Evolutionary conservation across 2,888 invertebrate genomes (phyloP).

Genomic region (Thecocarcelia acutangulata): DNA sequence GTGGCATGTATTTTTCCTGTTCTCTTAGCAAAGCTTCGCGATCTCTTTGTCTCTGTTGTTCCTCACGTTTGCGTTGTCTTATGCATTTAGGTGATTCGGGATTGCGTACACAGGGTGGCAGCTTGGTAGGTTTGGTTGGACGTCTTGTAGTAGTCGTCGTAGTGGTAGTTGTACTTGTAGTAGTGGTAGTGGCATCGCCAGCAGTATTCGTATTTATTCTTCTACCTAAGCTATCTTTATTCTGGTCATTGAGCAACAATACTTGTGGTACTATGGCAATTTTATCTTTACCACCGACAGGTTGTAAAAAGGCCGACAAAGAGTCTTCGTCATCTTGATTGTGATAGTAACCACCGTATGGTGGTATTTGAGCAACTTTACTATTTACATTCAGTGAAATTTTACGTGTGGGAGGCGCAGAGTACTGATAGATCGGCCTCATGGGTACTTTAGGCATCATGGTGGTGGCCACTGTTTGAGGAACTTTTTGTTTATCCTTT

Average conservation of each 20-base stretch:
- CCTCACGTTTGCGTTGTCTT: slow-evolving; percentile 78
- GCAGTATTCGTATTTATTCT: slow-evolving; percentile 55
- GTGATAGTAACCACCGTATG: slow-evolving; percentile 76
- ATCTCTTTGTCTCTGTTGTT: slow-evolving; percentile 77
- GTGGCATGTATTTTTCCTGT: slow-evolving; percentile 76
- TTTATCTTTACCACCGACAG: slow-evolving; percentile 73
- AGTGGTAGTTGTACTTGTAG: slow-evolving; percentile 62
- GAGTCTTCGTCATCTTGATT: slow-evolving; percentile 74
- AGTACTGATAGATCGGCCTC: slow-evolving; percentile 76
- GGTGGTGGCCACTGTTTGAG: slow-evolving; percentile 65
- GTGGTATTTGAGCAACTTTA: slow-evolving; percentile 71
- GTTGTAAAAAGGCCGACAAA: slow-evolving; percentile 72
- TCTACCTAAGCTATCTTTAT: slow-evolving; percentile 69
- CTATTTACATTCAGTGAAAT: slow-evolving; percentile 71
- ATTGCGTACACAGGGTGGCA: slow-evolving; percentile 78
- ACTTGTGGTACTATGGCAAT: slow-evolving; percentile 80
- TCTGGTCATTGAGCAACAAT: slow-evolving; percentile 78
- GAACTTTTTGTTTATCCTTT: slow-evolving; percentile 74
- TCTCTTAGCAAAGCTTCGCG: slow-evolving; percentile 78
- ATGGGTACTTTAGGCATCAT: slow-evolving; percentile 74
- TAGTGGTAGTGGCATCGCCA: slow-evolving; percentile 63
- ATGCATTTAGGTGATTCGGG: slow-evolving; percentile 79
- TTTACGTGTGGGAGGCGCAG: slow-evolving; percentile 77
- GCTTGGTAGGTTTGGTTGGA: slow-evolving; percentile 76
- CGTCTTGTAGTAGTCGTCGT: slow-evolving; percentile 70